phyloP scores from a whole-genome alignment of 2,888 invertebrate species.

The Tiliacea citrago region DNA sequence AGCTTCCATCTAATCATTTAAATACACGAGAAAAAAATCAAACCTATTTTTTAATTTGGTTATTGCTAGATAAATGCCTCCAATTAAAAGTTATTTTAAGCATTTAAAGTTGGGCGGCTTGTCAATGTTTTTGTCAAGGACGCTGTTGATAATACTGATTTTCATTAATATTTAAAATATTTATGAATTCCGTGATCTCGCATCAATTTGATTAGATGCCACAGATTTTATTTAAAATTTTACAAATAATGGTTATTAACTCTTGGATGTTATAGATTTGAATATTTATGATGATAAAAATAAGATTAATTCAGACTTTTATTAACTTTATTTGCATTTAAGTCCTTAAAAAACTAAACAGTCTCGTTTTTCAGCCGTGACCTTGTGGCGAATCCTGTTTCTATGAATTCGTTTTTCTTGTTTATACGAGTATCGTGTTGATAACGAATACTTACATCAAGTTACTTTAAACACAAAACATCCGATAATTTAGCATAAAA shows the following conservation, averaged over 20 bases:
- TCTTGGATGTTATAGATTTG: constrained; percentile 22
- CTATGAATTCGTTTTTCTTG: background rate
- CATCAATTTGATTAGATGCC: constrained; percentile 41
- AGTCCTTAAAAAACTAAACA: background rate
- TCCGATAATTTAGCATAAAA: background rate
- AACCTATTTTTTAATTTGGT: constrained; percentile 7
- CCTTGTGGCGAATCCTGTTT: background rate
- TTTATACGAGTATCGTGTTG: background rate
- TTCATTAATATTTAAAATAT: constrained; percentile 21
- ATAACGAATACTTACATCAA: background rate
- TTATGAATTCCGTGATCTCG: constrained; percentile 46
- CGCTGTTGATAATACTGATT: constrained; percentile 24
- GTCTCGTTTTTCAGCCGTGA: background rate
- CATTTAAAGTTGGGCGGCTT: constrained; percentile 9
- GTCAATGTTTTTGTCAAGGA: constrained; percentile 57
- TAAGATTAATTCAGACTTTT: constrained; percentile 37
- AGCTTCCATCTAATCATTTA: constrained; percentile 32
- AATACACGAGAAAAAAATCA: background rate
- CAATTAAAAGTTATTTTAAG: constrained; percentile 19
- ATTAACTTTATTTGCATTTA: constrained; percentile 23
- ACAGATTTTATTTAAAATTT: constrained; percentile 34
- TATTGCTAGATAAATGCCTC: constrained; percentile 14
- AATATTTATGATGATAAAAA: constrained; percentile 40
- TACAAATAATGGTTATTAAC: constrained; percentile 46
- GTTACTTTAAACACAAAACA: background rate